Conservation (phyloP, 2,888 invertebrate genomes). For the Loripinus fragilis region DNA sequence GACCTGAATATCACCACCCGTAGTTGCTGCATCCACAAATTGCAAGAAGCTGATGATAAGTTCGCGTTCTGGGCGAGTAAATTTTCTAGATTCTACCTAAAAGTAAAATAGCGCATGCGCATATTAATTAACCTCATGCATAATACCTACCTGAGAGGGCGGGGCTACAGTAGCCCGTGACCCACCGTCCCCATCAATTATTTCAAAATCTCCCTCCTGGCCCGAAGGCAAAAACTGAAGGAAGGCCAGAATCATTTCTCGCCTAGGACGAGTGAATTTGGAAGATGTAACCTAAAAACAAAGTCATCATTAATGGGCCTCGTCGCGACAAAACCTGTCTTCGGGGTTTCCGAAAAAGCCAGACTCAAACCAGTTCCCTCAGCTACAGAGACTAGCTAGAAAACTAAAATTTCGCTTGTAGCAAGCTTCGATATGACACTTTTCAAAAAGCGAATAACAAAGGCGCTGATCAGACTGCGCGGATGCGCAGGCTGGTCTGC, state of each 20-base stretch:
- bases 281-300: slow-evolving; percentile 39
- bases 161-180: slow-evolving; percentile 19
- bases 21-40: slow-evolving; percentile 23
- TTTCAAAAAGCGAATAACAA: no score
- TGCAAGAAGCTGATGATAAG: slow-evolving; percentile 48
- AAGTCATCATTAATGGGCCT: no score
- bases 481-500: no score
- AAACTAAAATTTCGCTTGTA: no score
- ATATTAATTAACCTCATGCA: background rate
- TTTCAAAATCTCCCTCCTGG: slow-evolving; percentile 23
- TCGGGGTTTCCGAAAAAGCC: no score
- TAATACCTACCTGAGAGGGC: slow-evolving; percentile 9
- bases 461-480: no score
- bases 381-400: no score
- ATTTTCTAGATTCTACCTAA: slow-evolving; percentile 47
- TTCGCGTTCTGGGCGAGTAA: slow-evolving; percentile 20
- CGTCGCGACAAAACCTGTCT: no score
- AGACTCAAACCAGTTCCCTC: no score
- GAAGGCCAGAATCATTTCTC: slow-evolving; percentile 40
- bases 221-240: slow-evolving; percentile 37
- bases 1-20: slow-evolving; percentile 28
- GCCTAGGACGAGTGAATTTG: slow-evolving; percentile 26
- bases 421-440: no score
- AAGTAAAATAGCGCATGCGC: slow-evolving; percentile 18
- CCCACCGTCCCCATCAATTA: slow-evolving; percentile 25